A percentile compares a stretch with the other conserved stretches of the same genome.
phyloP scores from a whole-genome alignment of 2,888 invertebrate species.

The Anoplius nigerrimus region DNA sequence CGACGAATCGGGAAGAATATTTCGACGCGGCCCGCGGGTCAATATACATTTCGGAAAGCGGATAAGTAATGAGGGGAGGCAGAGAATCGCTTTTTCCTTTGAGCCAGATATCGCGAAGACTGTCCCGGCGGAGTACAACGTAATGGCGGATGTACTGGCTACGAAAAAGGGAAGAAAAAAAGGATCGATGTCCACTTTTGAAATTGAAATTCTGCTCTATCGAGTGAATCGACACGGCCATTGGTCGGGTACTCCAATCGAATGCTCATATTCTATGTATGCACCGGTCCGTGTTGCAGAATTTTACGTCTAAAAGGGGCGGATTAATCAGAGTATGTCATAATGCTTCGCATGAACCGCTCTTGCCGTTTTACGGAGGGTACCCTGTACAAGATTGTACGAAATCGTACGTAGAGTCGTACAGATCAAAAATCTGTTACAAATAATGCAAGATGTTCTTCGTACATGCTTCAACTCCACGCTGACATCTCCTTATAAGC shows the following conservation, averaged over 20 bases:
- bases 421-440: no score
- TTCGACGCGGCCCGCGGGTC: no score
- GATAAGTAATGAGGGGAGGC: background rate
- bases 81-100: no score
- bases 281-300: slow-evolving; percentile 16
- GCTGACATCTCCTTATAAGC: no score
- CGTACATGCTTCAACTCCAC: no score
- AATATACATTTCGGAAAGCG: background rate
- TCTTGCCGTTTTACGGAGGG: slow-evolving; percentile 3
- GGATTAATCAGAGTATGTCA: slow-evolving; percentile 29
- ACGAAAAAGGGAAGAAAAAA: background rate
- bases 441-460: no score
- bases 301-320: slow-evolving; percentile 33
- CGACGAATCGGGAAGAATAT: no score
- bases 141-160: background rate
- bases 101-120: no score
- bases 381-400: background rate
- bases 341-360: slow-evolving; percentile 5
- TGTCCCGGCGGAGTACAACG: background rate
- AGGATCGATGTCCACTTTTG: slow-evolving; percentile 24
- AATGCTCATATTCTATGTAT: slow-evolving; percentile 24
- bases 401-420: no score
- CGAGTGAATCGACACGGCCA: background rate
- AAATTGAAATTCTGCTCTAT: slow-evolving; percentile 37
- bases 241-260: slow-evolving; percentile 19